Conservation (phyloP, 2,797 vertebrate species). For the Neosilurus hyrtlii region DNA sequence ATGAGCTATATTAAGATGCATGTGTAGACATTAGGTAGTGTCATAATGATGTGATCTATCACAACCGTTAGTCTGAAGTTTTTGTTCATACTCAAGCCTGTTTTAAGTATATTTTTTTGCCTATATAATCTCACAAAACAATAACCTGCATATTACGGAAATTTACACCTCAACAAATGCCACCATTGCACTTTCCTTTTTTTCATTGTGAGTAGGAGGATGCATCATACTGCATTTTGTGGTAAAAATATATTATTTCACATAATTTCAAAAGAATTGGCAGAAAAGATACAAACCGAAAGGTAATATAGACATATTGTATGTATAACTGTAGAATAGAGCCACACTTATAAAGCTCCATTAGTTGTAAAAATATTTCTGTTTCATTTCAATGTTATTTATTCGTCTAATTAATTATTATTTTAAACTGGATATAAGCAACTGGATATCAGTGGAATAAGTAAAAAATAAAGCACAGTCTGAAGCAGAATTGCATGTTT, state of each 20-base stretch:
- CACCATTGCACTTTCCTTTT: slow-evolving; percentile 11
- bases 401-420: too few species aligned
- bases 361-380: neutral
- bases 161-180: slow-evolving; percentile 21
- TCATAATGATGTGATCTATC: neutral
- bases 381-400: neutral
- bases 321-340: neutral
- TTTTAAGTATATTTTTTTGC: slow-evolving; percentile 24
- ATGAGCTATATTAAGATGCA: neutral
- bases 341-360: neutral
- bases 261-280: slow-evolving; percentile 5
- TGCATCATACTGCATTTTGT: slow-evolving; percentile 22
- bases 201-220: slow-evolving; percentile 36
- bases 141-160: slow-evolving; percentile 35
- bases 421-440: too few species aligned
- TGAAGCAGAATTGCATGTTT: neutral
- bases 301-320: slow-evolving; percentile 32
- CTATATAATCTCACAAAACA: slow-evolving; percentile 29
- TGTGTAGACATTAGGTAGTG: neutral
- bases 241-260: slow-evolving; percentile 19
- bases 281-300: neutral
- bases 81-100: neutral
- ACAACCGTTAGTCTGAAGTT: neutral
- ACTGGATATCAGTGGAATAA: neutral
- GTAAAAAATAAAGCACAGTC: neutral